A percentile compares a stretch with the other conserved stretches of the same genome.
Conservation (phyloP, 2,888 invertebrate genomes). For the Schizaphis graminum region DNA sequence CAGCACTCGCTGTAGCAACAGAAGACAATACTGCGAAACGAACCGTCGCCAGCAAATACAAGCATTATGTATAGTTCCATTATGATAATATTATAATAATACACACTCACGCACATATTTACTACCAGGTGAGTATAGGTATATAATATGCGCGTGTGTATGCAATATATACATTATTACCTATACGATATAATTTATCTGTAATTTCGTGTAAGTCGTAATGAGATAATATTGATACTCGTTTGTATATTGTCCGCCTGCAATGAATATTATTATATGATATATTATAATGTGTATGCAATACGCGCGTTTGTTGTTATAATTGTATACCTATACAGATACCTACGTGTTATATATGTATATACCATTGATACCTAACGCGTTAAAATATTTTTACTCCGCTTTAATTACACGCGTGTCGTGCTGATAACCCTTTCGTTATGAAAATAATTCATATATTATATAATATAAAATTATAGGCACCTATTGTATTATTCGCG, state of each 20-base stretch:
- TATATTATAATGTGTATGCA: neutral
- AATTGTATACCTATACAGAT: neutral
- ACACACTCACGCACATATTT: neutral
- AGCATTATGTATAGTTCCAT: conserved; percentile 37
- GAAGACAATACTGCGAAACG: neutral
- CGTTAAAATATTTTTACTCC: neutral
- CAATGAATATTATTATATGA: neutral
- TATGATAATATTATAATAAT: neutral
- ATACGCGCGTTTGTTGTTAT: neutral
- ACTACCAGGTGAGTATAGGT: neutral
- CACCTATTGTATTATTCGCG: conserved; percentile 2
- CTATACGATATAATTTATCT: neutral
- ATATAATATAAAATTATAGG: neutral
- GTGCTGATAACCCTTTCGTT: neutral
- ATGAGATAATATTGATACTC: neutral
- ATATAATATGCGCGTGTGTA: neutral
- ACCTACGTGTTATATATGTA: no score
- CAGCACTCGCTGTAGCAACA: neutral
- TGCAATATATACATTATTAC: neutral
- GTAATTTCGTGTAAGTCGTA: neutral
- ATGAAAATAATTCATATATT: neutral
- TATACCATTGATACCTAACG: neutral
- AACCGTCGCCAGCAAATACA: neutral
- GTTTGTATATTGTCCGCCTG: neutral
- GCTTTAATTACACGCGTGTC: neutral